Evolutionary conservation across 2,888 invertebrate genomes (phyloP).

Genomic region (Metalampra italica): DNA sequence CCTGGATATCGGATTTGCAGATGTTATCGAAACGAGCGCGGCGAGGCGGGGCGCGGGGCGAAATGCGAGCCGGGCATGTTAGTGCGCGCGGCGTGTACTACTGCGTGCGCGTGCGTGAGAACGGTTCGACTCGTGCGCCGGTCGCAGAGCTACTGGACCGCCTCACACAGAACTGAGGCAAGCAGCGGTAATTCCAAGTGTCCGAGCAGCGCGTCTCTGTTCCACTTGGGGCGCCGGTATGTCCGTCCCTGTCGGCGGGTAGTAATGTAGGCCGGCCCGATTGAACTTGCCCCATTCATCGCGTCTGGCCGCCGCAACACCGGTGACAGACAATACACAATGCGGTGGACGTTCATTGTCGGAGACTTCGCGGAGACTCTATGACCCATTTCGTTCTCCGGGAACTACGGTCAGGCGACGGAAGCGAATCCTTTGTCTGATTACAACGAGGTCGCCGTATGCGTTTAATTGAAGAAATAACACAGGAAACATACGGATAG

Average conservation of each 20-base stretch:
- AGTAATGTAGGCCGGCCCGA: slow-evolving; percentile 48
- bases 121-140: slow-evolving; percentile 55
- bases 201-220: slow-evolving; percentile 44
- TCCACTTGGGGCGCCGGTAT: slow-evolving; percentile 26
- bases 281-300: slow-evolving; percentile 71
- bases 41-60: slow-evolving; percentile 56
- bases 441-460: slow-evolving; percentile 3
- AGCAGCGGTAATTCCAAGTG: slow-evolving; percentile 65
- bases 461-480: neutral
- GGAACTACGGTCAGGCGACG: slow-evolving; percentile 38
- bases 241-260: slow-evolving; percentile 35
- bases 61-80: slow-evolving; percentile 60
- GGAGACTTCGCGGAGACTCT: slow-evolving; percentile 45
- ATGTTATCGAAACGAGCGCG: slow-evolving; percentile 60
- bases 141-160: slow-evolving; percentile 57
- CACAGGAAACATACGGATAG: too few relatives aligned
- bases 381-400: slow-evolving; percentile 46
- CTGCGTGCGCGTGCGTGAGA: slow-evolving; percentile 11
- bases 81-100: slow-evolving; percentile 18
- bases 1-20: slow-evolving; percentile 69
- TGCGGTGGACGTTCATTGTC: slow-evolving; percentile 52
- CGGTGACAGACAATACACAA: slow-evolving; percentile 61
- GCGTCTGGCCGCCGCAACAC: slow-evolving; percentile 55
- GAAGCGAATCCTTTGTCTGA: slow-evolving; percentile 35
- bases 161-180: slow-evolving; percentile 64